These are phyloP conservation scores for Hemiscyllium ocellatum DNA, from an alignment of 2,113 vertebrate species.

Conservation along the genomic window DNA sequence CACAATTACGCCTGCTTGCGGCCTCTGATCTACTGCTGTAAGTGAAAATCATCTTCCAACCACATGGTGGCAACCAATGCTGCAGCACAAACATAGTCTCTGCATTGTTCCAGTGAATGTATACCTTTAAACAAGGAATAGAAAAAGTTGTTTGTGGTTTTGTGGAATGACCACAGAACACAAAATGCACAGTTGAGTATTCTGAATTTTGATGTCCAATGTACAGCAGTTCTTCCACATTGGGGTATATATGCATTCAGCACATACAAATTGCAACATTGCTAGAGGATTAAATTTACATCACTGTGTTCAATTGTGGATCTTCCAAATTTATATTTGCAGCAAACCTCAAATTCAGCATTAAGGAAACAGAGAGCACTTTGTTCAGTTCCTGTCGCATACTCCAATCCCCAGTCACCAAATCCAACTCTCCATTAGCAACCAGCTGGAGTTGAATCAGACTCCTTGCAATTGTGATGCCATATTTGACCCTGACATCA, in stretches of 20 bases:
- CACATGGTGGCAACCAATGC: not conserved
- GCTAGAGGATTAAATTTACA: not conserved
- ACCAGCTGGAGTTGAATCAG: no score
- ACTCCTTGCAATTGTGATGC: no score
- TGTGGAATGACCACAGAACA: not conserved
- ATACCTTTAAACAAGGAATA: not conserved
- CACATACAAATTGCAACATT: not conserved
- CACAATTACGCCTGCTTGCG: not conserved
- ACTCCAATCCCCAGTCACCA: not conserved
- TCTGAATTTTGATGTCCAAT: not conserved
- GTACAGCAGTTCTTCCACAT: not conserved
- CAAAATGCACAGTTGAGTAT: not conserved
- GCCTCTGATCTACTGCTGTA: not conserved
- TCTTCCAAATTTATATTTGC: not conserved
- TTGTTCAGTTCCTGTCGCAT: not conserved
- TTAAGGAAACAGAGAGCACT: not conserved
- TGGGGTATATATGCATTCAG: not conserved
- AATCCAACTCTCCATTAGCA: not conserved
- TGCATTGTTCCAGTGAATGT: not conserved
- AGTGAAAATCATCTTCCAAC: not conserved
- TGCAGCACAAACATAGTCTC: not conserved
- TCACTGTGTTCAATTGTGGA: not conserved
- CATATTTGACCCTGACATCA: no score
- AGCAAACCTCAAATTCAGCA: not conserved
- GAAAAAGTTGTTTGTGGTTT: not conserved